These are phyloP conservation scores for Mellivora capensis DNA, from an alignment of 2,113 vertebrate genomes.

Conservation along the genomic window DNA sequence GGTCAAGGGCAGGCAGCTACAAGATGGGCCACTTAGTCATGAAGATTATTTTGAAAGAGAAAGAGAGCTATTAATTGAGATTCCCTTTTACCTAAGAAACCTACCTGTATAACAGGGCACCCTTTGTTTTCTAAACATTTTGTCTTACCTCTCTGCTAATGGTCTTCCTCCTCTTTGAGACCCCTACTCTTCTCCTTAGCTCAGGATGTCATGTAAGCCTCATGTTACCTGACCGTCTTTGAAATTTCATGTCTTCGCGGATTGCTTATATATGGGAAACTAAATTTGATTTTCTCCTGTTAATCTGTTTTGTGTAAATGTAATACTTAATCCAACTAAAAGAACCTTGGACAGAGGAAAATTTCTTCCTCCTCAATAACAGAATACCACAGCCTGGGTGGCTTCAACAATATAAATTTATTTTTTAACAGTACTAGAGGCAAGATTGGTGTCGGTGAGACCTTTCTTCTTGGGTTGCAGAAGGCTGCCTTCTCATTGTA, in stretches of 20 bases:
- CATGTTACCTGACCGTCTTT: background rate
- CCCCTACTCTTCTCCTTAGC: background rate
- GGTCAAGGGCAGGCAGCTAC: background rate
- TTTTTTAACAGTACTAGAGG: background rate
- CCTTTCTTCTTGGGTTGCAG: background rate
- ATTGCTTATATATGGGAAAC: background rate
- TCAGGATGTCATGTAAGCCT: background rate
- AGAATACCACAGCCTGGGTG: background rate
- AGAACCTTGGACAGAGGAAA: background rate
- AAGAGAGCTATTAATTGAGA: background rate
- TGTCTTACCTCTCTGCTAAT: background rate
- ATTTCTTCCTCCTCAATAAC: background rate
- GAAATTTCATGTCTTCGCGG: background rate
- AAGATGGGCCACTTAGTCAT: background rate
- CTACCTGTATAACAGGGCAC: background rate
- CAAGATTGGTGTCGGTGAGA: background rate
- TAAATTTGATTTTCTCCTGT: background rate
- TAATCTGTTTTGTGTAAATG: background rate
- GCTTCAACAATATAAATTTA: background rate
- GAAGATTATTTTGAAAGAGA: background rate
- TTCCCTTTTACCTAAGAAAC: background rate
- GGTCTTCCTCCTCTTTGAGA: background rate
- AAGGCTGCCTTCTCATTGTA: background rate
- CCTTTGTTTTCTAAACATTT: background rate
- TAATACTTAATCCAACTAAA: background rate